Evolutionary conservation across 2,797 vertebrate genomes (phyloP).

Genomic region (Hipposideros larvatus): DNA sequence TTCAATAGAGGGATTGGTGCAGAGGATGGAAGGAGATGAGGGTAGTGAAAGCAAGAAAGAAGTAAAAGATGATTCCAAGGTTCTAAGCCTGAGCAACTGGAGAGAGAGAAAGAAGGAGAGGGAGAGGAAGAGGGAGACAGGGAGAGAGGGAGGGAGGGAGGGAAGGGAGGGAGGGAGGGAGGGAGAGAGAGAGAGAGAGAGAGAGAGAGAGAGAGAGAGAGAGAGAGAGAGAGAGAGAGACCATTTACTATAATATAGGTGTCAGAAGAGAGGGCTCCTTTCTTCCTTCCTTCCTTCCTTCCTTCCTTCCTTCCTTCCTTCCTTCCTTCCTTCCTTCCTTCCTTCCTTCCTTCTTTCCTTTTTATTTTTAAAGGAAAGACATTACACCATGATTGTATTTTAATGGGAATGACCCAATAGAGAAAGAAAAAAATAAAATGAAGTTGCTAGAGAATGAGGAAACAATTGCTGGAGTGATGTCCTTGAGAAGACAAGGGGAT

Average conservation of each 20-base stretch:
- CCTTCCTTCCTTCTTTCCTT: neutral
- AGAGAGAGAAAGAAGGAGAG: neutral
- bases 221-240: no score
- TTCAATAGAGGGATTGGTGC: neutral
- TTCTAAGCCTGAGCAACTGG: neutral
- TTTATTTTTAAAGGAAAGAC: neutral
- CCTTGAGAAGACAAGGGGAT: no score
- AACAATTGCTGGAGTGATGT: neutral
- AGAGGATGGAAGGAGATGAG: neutral
- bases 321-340: neutral
- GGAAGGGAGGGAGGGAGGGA: no score
- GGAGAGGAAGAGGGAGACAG: no score
- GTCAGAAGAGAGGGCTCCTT: neutral
- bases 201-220: no score
- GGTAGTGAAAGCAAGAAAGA: neutral
- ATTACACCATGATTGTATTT: neutral
- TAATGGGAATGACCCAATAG: neutral
- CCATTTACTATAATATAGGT: neutral
- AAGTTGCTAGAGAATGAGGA: neutral
- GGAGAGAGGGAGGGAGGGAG: no score
- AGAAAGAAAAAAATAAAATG: neutral
- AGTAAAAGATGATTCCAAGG: neutral
- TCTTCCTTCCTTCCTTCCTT: no score
- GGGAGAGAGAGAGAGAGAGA: no score
- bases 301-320: neutral